Evolutionary conservation across 2,888 invertebrate genomes (phyloP).

Genomic region (Zhengitettix transpicula): DNA sequence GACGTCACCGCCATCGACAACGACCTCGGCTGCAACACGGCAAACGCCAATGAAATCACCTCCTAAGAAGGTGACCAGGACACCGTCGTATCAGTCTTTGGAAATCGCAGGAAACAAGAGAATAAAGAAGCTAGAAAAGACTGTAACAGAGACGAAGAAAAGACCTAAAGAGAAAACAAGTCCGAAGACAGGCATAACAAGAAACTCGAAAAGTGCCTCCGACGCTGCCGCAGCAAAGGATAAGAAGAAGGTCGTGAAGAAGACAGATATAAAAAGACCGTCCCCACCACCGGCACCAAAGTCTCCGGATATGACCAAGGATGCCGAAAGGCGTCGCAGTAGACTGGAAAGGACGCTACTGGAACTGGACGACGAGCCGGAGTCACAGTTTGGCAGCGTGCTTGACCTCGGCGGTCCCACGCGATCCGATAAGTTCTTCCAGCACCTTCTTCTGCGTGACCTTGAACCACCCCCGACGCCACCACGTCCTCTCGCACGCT

Average conservation of each 20-base stretch:
- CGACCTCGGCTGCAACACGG: no score
- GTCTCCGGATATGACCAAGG: no score
- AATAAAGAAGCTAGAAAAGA: constrained; percentile 13
- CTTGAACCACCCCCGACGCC: constrained; percentile 25
- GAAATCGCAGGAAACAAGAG: constrained; percentile 18
- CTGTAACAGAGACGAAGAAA: constrained; percentile 18
- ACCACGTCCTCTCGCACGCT: constrained; percentile 23
- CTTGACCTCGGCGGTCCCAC: constrained; percentile 1
- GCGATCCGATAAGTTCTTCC: constrained; percentile 48
- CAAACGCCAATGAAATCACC: no score
- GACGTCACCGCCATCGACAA: no score
- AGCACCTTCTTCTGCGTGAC: constrained; percentile 47
- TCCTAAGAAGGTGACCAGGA: no score
- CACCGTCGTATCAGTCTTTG: no score
- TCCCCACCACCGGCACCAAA: no score
- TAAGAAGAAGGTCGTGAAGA: constrained; percentile 11
- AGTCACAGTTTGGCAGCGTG: neutral
- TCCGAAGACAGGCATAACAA: constrained; percentile 19
- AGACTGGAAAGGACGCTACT: neutral
- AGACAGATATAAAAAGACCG: constrained; percentile 9
- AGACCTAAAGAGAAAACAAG: constrained; percentile 21
- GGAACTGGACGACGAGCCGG: neutral
- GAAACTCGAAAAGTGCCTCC: no score
- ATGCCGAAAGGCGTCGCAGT: neutral
- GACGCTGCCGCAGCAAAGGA: neutral